Evolutionary conservation across 1,140 invertebrate genomes (phyloP).

Genomic region (Pseudomyrmex concolor): DNA sequence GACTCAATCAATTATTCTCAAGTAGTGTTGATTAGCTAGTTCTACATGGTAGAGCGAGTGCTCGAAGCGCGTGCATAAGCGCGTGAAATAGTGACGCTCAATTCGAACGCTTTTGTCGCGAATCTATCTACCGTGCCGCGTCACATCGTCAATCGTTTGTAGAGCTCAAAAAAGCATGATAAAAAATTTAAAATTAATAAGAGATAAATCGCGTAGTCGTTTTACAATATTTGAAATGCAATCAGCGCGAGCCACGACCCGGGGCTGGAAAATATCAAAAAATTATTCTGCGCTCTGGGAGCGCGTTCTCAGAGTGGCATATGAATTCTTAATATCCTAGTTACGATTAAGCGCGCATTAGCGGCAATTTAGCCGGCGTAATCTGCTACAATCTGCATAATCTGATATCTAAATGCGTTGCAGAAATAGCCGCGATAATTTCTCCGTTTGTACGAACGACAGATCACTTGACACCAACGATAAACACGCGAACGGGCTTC

Average conservation of each 20-base stretch:
- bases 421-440: constrained; percentile 42
- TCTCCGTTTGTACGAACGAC: not conserved
- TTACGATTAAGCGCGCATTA: constrained; percentile 31
- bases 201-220: not conserved
- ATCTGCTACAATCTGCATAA: constrained; percentile 22
- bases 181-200: too few relatives aligned
- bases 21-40: constrained; percentile 67
- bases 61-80: constrained; percentile 1
- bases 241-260: too few relatives aligned
- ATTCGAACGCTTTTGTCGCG: constrained; percentile 4
- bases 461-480: not conserved
- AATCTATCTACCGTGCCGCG: not conserved
- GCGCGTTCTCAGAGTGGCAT: constrained; percentile 2
- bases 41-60: constrained; percentile 43
- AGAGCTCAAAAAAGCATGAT: not conserved
- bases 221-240: not conserved
- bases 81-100: not conserved
- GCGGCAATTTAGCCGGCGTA: constrained; percentile 35
- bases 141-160: not conserved
- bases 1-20: constrained; percentile 72
- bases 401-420: constrained; percentile 39
- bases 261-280: constrained; percentile 21
- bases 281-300: not conserved
- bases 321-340: constrained; percentile 49
- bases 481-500: not conserved